Base-by-base conservation (phyloP, 2,888 invertebrate genomes). In the Sphaerophoria taeniata region DNA sequence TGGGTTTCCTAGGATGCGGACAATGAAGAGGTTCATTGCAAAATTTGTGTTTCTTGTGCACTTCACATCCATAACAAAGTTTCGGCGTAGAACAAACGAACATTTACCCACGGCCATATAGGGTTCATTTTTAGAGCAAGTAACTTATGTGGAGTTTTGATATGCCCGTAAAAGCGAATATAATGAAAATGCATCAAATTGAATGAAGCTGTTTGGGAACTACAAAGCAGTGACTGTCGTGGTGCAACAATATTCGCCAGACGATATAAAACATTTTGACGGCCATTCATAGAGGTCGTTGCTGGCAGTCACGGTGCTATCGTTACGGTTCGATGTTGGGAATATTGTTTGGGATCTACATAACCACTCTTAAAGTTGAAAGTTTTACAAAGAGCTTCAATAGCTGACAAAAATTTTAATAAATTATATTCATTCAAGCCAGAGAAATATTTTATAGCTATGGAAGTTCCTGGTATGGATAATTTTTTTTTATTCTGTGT, bases 311-410 rank as follows among this genome's bases (percentile, higher is more conserved):
- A 24, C 24, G 24, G 24, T 24, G 24, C 24, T 24, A 2, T 24
- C 24, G 24, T 1, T 24, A 24, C 24, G 1, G 24, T 24, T 1
- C 2, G 58, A 14, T 49, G 61, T 24, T 9, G 61, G 4, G 9
- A 43, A 43, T 4, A 0, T 3, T 43, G 3, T 45, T 11, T 33
- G 33, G 63, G 16, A 49, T 47, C 33, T 11, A 33, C 61, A 47
- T 14, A 63, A 34, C 63, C 63, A 34, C 47, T 47, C 63, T 63
- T 63, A 63, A 47, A 47, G 33, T 63, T 12, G 14, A 63, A 63
- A 49, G 63, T 63, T 63, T 63, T 58, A 11, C 0, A 47, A n/a
- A 9, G 9, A 49, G 49, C 61, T 63, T 63, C 11, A 63, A 63
- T 14, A 6, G 14, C 63, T 45, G 61, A 14, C 11, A 60, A 14